A percentile compares a stretch with the other conserved stretches of the same genome.
phyloP scores from a whole-genome alignment of 2,113 vertebrate genomes.

The Synchiropus splendidus region DNA sequence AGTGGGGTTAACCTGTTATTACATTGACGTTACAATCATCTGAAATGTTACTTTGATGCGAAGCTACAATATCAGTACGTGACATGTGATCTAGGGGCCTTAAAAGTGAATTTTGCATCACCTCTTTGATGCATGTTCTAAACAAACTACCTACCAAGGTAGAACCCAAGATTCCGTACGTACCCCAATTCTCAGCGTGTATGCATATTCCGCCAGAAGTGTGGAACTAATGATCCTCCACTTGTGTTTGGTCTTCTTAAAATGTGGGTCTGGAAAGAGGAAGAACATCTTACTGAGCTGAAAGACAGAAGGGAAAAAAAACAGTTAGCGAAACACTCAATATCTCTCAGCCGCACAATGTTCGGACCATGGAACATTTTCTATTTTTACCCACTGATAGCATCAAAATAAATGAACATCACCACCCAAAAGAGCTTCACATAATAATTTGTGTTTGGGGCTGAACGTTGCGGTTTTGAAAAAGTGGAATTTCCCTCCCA shows the following conservation, averaged over 20 bases:
- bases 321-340: neutral
- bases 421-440: too few relatives aligned
- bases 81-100: too few relatives aligned
- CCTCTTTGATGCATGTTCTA: too few relatives aligned
- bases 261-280: slow-evolving; percentile 79
- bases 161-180: too few relatives aligned
- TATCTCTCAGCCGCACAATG: neutral
- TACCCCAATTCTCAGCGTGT: slow-evolving; percentile 77
- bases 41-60: too few relatives aligned
- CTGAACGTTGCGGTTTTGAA: slow-evolving; percentile 7
- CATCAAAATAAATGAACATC: too few relatives aligned
- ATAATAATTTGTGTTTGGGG: slow-evolving; percentile 10
- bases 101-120: too few relatives aligned
- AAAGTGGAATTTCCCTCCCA: slow-evolving; percentile 43
- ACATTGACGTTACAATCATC: too few relatives aligned
- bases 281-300: slow-evolving; percentile 66
- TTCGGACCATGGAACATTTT: neutral
- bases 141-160: too few relatives aligned
- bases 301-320: slow-evolving; percentile 9
- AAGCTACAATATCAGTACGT: too few relatives aligned
- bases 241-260: slow-evolving; percentile 92
- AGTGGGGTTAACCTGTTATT: too few relatives aligned
- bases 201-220: slow-evolving; percentile 83
- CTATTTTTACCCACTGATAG: neutral
- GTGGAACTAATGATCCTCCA: slow-evolving; percentile 89